Conservation (phyloP, 92 coral and sea anemone genomes). For the Epizoanthus scotinus region DNA sequence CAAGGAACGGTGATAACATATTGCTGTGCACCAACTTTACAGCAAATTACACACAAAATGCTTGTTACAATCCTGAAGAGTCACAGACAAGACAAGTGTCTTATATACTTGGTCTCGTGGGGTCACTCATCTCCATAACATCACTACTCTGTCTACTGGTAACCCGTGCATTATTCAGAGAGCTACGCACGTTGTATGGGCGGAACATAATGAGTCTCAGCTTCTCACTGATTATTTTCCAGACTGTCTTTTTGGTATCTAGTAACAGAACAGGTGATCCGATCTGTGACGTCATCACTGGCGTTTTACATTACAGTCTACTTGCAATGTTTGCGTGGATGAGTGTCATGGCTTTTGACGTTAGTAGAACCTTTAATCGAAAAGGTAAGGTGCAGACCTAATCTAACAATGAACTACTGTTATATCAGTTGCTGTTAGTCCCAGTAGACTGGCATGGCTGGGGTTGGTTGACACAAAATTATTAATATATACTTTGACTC, state of each 20-base stretch:
- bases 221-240: neutral
- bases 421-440: no score
- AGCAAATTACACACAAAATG: neutral
- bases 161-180: neutral
- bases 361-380: neutral
- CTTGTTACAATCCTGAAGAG: neutral
- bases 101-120: neutral
- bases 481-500: no score
- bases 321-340: conserved; percentile 10
- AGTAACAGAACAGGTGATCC: neutral
- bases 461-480: no score
- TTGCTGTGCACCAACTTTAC: conserved; percentile 14
- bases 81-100: neutral
- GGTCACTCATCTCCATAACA: neutral
- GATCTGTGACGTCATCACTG: neutral
- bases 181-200: conserved; percentile 4
- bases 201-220: neutral
- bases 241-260: neutral
- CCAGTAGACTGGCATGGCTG: no score
- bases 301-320: neutral
- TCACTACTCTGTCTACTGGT: neutral
- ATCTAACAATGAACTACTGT: no score
- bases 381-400: neutral
- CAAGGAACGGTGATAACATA: neutral
- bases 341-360: neutral